phyloP scores from a whole-genome alignment of 2,797 vertebrate species.

The Eospalax fontanierii region DNA sequence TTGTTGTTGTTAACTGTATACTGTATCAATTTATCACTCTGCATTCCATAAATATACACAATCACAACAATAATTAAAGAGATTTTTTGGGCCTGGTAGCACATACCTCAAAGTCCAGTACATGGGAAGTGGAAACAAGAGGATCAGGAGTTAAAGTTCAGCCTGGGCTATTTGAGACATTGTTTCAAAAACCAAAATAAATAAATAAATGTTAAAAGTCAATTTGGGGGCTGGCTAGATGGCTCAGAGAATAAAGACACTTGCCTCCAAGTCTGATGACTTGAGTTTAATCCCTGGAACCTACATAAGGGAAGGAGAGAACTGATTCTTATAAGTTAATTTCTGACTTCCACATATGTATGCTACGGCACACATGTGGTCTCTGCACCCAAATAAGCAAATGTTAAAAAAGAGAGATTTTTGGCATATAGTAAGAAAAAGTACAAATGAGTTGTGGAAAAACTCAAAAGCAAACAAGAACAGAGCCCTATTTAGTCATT shows the following conservation, averaged over 20 bases:
- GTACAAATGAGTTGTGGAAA: accelerated
- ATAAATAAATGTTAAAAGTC: not conserved
- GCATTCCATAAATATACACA: not conserved
- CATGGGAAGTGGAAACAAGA: not conserved
- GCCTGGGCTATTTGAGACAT: not conserved
- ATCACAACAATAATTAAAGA: not conserved
- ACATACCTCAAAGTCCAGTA: not conserved
- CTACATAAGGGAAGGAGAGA: not conserved
- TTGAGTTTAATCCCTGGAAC: not conserved
- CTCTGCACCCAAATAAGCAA: not conserved
- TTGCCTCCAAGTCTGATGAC: no score
- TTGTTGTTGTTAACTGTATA: not conserved
- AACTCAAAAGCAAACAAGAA: not conserved
- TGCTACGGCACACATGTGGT: not conserved
- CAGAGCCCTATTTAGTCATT: accelerated
- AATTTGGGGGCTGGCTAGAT: not conserved
- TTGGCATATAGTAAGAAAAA: not conserved
- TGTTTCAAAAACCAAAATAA: not conserved
- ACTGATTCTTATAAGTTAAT: not conserved
- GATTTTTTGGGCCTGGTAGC: not conserved
- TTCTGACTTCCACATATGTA: not conserved
- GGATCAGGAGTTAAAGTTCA: not conserved
- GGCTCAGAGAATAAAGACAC: not conserved
- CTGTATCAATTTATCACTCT: not conserved
- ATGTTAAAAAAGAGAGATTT: no score